Conservation (phyloP, 2,797 vertebrate species). For the Gastrophryne carolinensis region DNA sequence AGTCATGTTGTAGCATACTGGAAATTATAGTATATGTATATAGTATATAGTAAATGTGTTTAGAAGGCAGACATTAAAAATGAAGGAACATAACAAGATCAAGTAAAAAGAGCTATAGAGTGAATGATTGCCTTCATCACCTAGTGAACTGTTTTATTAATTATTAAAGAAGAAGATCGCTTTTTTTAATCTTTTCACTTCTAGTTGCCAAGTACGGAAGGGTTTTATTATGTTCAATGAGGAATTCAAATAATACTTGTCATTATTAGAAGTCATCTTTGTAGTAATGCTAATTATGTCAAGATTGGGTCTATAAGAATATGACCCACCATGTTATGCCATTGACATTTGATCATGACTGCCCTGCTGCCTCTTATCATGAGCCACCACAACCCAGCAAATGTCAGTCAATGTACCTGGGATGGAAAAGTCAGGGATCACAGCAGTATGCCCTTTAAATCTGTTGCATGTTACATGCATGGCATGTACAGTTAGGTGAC, state of each 20-base stretch:
- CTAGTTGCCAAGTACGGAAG: too few species aligned
- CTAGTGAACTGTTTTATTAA: not conserved
- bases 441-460: too few species aligned
- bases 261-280: too few species aligned
- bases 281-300: not conserved
- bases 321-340: not conserved
- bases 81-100: not conserved
- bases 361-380: slow-evolving; percentile 8
- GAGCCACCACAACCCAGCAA: not conserved
- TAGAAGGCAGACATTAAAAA: slow-evolving; percentile 10
- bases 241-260: too few species aligned
- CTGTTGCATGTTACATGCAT: too few species aligned
- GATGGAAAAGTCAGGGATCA: too few species aligned
- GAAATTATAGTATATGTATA: slow-evolving; percentile 12
- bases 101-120: not conserved
- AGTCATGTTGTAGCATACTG: slow-evolving; percentile 32
- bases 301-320: not conserved
- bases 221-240: too few species aligned
- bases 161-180: not conserved
- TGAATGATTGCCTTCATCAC: not conserved
- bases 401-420: not conserved
- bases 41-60: slow-evolving; percentile 28
- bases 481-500: too few species aligned
- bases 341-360: slow-evolving; percentile 1
- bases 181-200: too few species aligned